Percentiles rank a stretch among this genome's conserved stretches.
These are phyloP conservation scores for Holothuria scabra DNA, from an alignment of 53 echinoderm and acorn worm species.

Conservation along the genomic window DNA sequence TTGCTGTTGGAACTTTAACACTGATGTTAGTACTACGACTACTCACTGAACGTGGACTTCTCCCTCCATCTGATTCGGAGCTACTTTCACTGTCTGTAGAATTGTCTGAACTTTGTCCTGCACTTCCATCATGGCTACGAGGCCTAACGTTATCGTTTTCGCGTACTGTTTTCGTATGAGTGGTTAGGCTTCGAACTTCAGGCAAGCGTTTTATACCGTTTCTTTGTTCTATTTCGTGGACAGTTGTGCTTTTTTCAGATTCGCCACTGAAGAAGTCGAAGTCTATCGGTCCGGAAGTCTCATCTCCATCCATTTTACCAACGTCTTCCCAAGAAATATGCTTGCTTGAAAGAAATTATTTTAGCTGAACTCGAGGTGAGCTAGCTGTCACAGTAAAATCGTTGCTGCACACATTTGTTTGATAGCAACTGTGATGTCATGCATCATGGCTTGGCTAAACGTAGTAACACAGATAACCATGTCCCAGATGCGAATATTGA, in stretches of 20 bases:
- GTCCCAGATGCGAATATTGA: background rate
- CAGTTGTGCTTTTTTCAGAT: background rate
- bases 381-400: background rate
- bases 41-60: constrained; percentile 57
- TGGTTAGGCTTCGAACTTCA: constrained; percentile 3
- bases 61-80: background rate
- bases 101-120: no score
- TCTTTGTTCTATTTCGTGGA: constrained; percentile 14
- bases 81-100: constrained; percentile 22
- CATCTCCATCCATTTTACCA: constrained; percentile 54
- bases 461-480: constrained; percentile 8
- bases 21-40: constrained; percentile 88
- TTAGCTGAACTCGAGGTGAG: background rate
- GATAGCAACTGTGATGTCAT: constrained; percentile 83
- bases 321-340: background rate
- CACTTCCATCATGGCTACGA: constrained; percentile 9
- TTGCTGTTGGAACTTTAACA: constrained; percentile 76
- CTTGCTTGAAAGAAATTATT: background rate
- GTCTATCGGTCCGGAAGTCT: constrained; percentile 73
- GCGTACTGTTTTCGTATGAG: background rate
- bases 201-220: constrained; percentile 20
- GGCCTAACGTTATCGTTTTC: constrained; percentile 44
- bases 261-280: constrained; percentile 86
- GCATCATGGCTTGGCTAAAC: background rate
- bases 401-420: constrained; percentile 63